Evolutionary conservation across 1,140 invertebrate genomes (phyloP), one percentile per base, ranked within the genome.

Genomic region (Monomorium pharaonis): DNA sequence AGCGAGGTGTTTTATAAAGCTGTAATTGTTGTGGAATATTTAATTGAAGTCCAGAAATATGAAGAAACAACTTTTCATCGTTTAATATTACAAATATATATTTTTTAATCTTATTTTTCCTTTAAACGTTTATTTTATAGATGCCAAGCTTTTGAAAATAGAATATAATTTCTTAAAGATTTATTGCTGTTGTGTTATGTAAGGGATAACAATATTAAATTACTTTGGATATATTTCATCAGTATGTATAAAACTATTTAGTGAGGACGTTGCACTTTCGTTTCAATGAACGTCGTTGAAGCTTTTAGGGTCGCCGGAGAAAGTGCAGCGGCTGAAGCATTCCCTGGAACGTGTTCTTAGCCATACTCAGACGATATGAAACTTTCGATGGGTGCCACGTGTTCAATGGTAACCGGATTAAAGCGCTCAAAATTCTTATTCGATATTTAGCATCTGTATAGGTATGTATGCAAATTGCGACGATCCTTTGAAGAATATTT

Each of bases 221-320:
- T 75, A 37, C 5, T 75, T 16, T 24, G 1, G 18, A 63, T n/a
- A 62, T 24, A 27, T 77, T 63, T 47, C 27, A 37, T 16, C 12
- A 67, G 67, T 65, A 37, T 42, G 18, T 37, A 4, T 27, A 54
- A 42, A 54, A 80, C 16, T 42, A 14, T 81, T 16, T 72, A 2
- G 12, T n/a, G 56, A 92, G 88, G 88, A 78, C 86, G 75, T 90
- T 92, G 91, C 84, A 93, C 91, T 92, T 92, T 92, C 90, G 89
- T 92, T 89, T 72, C 72, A 74, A 62, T 87, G 63, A 72, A 24
- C 63, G 18, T 60, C 65, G 44, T 56, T 72, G 72, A 63, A 51
- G 84, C 87, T 92, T 93, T 92, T 93, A 92, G 91, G 92, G 89
- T 92, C 91, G 91, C 10, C 72, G 86, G 92, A 92, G 92, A 93